Conservation (phyloP, 2,888 invertebrate genomes). For the Linnaemya tessellans region DNA sequence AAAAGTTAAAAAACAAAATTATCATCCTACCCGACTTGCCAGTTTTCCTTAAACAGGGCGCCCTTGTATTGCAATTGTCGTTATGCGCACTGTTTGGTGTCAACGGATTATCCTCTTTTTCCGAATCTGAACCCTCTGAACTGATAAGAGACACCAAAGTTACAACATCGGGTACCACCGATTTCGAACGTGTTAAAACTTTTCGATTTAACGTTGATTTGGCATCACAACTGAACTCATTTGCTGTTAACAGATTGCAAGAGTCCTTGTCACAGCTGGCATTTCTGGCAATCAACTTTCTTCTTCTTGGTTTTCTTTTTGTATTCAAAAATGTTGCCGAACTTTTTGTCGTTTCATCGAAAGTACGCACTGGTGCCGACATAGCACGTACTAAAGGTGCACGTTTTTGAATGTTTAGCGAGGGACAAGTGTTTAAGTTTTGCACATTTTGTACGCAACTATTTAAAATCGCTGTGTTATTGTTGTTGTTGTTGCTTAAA, state of each 20-base stretch:
- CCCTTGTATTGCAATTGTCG: constrained; percentile 77
- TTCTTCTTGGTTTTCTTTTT: constrained; percentile 79
- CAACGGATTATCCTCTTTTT: constrained; percentile 82
- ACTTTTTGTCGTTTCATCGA: constrained; percentile 78
- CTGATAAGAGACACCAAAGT: constrained; percentile 88
- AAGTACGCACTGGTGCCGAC: constrained; percentile 83
- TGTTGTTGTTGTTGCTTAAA: constrained; percentile 34
- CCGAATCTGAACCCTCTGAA: constrained; percentile 87
- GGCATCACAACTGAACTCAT: constrained; percentile 55
- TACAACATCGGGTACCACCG: constrained; percentile 84
- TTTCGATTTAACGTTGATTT: constrained; percentile 74
- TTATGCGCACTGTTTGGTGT: constrained; percentile 70
- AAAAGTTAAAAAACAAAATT: not conserved
- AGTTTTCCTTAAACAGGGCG: constrained; percentile 81
- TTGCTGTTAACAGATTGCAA: constrained; percentile 49
- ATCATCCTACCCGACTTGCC: constrained; percentile 83
- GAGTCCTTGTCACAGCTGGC: constrained; percentile 72
- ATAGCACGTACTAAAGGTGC: constrained; percentile 83
- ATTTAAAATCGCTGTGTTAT: constrained; percentile 14
- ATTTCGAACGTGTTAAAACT: constrained; percentile 78
- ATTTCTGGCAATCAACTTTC: constrained; percentile 78
- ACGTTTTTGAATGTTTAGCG: constrained; percentile 78
- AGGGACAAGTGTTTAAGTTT: constrained; percentile 75
- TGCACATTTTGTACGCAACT: constrained; percentile 38
- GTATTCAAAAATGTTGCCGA: constrained; percentile 76